Percentiles rank a stretch among this genome's conserved stretches.
These are phyloP conservation scores for Penaeus indicus DNA, from an alignment of 1,140 invertebrate species.

Conservation along the genomic window DNA sequence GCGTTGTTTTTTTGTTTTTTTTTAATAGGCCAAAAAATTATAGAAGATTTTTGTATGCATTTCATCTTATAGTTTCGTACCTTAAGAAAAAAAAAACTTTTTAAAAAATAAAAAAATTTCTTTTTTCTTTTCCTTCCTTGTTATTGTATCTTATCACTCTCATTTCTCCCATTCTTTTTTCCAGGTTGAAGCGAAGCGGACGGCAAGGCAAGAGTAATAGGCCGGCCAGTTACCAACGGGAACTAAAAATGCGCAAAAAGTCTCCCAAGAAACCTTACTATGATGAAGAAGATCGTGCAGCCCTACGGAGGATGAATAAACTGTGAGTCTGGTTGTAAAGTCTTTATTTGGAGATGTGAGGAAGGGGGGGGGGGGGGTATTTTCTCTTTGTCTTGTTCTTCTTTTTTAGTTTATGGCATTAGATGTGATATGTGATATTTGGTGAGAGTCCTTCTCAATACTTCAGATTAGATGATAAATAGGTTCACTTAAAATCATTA, in stretches of 20 bases:
- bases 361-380: too few relatives aligned
- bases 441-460: too few relatives aligned
- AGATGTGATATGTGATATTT: too few relatives aligned
- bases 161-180: not conserved
- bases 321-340: slow-evolving; percentile 71
- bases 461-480: too few relatives aligned
- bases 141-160: not conserved
- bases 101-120: not conserved
- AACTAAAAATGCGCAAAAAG: slow-evolving; percentile 59
- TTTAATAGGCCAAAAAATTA: too few relatives aligned
- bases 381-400: too few relatives aligned
- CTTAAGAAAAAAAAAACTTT: too few relatives aligned
- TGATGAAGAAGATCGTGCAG: slow-evolving; percentile 79
- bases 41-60: too few relatives aligned
- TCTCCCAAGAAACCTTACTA: slow-evolving; percentile 71
- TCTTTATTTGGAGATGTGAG: not conserved
- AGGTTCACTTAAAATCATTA: too few relatives aligned
- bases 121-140: not conserved
- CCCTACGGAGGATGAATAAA: slow-evolving; percentile 78
- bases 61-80: too few relatives aligned
- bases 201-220: slow-evolving; percentile 1
- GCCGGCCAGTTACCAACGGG: slow-evolving; percentile 40
- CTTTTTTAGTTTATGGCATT: too few relatives aligned
- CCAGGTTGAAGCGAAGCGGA: not conserved
- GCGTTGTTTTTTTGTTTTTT: too few relatives aligned